A percentile compares a stretch with the other conserved stretches of the same genome.
Evolutionary conservation across 2,888 invertebrate species (phyloP).

Genomic region (Myathropa florea): DNA sequence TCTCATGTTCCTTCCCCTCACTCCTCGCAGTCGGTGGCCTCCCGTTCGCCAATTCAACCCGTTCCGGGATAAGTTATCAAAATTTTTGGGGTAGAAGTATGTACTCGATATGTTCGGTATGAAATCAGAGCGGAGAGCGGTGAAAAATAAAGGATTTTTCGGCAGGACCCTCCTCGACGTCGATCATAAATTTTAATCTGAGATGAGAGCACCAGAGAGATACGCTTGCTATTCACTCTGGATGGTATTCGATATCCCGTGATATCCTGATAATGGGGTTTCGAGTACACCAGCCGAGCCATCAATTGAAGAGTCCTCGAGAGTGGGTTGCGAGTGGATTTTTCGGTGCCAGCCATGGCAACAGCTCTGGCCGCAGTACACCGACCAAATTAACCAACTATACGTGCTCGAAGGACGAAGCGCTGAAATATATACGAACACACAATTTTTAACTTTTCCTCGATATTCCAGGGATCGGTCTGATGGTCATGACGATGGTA

Average conservation of each 20-base stretch:
- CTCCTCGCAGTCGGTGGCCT: background rate
- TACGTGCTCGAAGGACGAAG: slow-evolving; percentile 18
- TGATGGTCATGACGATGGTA: slow-evolving; percentile 23
- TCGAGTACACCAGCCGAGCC: background rate
- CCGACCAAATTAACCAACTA: slow-evolving; percentile 22
- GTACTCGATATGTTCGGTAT: background rate
- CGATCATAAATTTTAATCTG: slow-evolving; percentile 66
- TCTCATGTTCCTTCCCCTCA: slow-evolving; percentile 6
- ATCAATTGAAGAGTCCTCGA: background rate
- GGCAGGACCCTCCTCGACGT: slow-evolving; percentile 37
- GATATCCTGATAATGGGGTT: slow-evolving; percentile 56
- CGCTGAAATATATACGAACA: background rate
- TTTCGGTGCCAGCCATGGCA: background rate
- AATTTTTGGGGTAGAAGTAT: slow-evolving; percentile 2
- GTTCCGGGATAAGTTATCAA: slow-evolving; percentile 44
- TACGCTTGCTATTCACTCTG: slow-evolving; percentile 27
- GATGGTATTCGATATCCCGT: slow-evolving; percentile 39
- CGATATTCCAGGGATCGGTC: background rate
- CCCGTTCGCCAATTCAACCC: background rate
- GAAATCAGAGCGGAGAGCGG: slow-evolving; percentile 1
- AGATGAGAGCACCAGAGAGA: slow-evolving; percentile 39
- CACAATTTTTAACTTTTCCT: background rate
- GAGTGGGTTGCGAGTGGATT: slow-evolving; percentile 35
- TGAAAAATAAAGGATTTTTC: slow-evolving; percentile 36
- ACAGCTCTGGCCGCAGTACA: background rate